These are phyloP conservation scores for Mesitornis unicolor DNA, from an alignment of 2,113 vertebrate species.

Conservation along the genomic window DNA sequence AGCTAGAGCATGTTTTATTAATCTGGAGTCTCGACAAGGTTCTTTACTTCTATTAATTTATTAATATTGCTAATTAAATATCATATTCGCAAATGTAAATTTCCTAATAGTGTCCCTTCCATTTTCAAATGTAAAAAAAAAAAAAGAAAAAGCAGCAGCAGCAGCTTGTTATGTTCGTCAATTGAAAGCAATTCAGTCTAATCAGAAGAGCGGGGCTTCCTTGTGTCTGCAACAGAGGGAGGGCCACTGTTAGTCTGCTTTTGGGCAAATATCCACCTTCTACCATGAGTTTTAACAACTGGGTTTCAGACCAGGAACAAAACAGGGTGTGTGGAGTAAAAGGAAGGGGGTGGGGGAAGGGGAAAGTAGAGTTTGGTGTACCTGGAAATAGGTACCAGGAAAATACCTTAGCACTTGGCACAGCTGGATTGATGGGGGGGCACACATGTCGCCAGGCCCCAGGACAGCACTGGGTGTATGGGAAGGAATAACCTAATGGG, in stretches of 20 bases:
- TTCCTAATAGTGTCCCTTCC: slow-evolving; percentile 81
- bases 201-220: not conserved
- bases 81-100: slow-evolving; percentile 84
- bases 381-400: not conserved
- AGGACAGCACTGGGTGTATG: not conserved
- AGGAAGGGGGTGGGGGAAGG: not conserved
- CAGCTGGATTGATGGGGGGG: not conserved
- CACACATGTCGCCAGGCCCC: not conserved
- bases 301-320: not conserved
- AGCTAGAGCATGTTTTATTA: slow-evolving; percentile 76
- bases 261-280: slow-evolving; percentile 24
- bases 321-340: not conserved
- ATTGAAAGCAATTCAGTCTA: slow-evolving; percentile 68
- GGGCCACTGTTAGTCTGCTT: not conserved
- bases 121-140: slow-evolving; percentile 70
- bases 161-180: slow-evolving; percentile 63
- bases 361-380: not conserved
- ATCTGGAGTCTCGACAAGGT: slow-evolving; percentile 77
- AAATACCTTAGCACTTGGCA: not conserved
- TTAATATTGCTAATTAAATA: slow-evolving; percentile 83
- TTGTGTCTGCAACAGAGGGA: not conserved
- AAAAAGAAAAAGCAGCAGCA: slow-evolving; percentile 12
- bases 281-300: not conserved
- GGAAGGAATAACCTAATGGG: not conserved
- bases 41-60: slow-evolving; percentile 81